Conservation (phyloP, 2,888 invertebrate genomes). For the Drosophila aldrichi region DNA sequence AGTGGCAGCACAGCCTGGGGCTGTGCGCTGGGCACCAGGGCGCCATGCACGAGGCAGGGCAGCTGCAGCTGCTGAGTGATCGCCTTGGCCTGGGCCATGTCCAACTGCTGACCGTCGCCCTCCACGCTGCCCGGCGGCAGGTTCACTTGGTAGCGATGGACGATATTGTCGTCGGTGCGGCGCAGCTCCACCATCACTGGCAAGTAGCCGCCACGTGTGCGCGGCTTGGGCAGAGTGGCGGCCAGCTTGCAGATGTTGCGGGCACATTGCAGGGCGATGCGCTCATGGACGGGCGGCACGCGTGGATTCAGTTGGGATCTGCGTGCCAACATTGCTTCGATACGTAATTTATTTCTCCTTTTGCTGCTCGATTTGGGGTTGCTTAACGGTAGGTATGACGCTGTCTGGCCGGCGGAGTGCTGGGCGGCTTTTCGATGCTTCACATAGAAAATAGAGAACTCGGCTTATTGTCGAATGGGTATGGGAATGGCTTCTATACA, state of each 20-base stretch:
- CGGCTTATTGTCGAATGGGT: conserved; percentile 45
- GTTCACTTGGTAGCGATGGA: conserved; percentile 65
- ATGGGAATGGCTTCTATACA: conserved; percentile 47
- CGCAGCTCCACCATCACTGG: conserved; percentile 66
- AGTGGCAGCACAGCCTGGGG: neutral
- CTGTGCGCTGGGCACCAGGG: neutral
- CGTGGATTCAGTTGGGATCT: conserved; percentile 24
- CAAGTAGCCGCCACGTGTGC: conserved; percentile 42
- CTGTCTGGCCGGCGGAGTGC: conserved; percentile 28
- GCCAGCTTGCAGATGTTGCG: conserved; percentile 50
- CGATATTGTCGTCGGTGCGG: conserved; percentile 36
- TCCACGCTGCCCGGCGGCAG: conserved; percentile 32
- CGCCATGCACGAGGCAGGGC: conserved; percentile 39
- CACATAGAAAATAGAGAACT: conserved; percentile 59
- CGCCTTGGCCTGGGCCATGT: conserved; percentile 14
- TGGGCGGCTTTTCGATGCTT: conserved; percentile 33
- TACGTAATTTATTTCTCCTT: neutral
- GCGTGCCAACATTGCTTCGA: conserved; percentile 42
- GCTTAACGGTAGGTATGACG: neutral
- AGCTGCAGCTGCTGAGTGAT: conserved; percentile 28
- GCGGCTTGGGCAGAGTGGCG: conserved; percentile 43
- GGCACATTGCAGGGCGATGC: conserved; percentile 62
- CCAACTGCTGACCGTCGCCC: neutral
- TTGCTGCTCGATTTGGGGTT: neutral
- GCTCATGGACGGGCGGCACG: conserved; percentile 51